phyloP scores from a whole-genome alignment of 1,140 invertebrate species.

The Diachasma alloeum region DNA sequence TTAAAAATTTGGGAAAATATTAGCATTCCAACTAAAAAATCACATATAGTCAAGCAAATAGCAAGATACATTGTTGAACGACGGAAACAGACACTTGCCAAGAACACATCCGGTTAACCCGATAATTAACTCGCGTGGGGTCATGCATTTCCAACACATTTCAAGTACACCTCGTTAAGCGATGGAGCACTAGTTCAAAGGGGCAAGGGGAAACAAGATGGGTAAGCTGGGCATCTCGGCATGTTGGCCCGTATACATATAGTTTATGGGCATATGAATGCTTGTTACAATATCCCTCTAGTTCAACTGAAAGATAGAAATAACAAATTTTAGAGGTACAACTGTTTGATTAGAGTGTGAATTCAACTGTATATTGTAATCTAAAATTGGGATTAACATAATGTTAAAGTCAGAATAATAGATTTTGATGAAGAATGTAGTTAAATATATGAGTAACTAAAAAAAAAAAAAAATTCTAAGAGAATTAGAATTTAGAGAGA shows the following conservation, averaged over 20 bases:
- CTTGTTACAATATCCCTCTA: neutral
- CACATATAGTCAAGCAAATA: neutral
- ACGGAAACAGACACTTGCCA: slow-evolving; percentile 23
- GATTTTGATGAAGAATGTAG: no score
- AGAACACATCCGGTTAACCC: slow-evolving; percentile 18
- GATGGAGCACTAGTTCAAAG: neutral
- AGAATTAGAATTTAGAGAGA: no score
- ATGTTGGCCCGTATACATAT: neutral
- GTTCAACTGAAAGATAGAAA: neutral
- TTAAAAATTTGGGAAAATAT: no score
- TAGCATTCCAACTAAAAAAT: no score
- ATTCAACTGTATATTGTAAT: no score
- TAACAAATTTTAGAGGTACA: neutral
- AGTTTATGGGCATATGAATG: neutral
- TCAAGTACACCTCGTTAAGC: slow-evolving; percentile 12
- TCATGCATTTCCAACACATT: slow-evolving; percentile 18
- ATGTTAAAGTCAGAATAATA: no score
- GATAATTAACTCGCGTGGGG: slow-evolving; percentile 24
- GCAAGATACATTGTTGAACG: neutral
- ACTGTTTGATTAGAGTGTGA: no score
- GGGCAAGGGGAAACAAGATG: neutral
- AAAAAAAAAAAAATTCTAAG: no score
- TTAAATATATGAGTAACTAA: no score
- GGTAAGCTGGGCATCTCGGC: neutral
- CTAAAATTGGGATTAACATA: no score